Evolutionary conservation across 2,113 vertebrate genomes (phyloP), one percentile per base, ranked within the genome.

Genomic region (Rhodinocichla rosea): DNA sequence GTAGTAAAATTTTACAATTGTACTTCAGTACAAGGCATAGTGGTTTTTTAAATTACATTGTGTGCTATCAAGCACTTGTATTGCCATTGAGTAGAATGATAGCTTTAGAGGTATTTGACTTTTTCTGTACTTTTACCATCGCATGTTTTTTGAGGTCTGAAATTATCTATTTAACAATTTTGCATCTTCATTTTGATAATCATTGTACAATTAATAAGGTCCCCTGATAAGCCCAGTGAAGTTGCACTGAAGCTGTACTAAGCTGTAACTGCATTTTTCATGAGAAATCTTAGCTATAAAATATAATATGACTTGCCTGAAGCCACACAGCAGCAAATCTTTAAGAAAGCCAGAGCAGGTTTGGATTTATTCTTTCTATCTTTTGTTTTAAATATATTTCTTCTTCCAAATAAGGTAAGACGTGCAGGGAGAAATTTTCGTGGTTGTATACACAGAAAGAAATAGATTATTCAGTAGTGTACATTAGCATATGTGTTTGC

Each of bases 401-500:
- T 95, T 93, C 39, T 56, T 81, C 68, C 40, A 67, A 87, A 83
- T 79, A 70, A 67, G 27, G 63, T 62, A 87, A 44, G 87, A 81
- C 35, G 21, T 11, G 26, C 16, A 71, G 49, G 32, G 60, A 68
- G 80, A 87, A 95, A 94, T 92, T 56, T 60, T 50, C 13, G 5
- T 13, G 30, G 35, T 56, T 91, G 56, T 68, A 57, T 37, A 79
- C 9, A 44, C 57, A 64, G 77, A 63, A 90, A 90, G 16, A 90
- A 92, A 74, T 20, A 35, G 37, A 42, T 89, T 57, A 64, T 50
- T 42, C 64, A 82, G 35, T 13, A 40, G 64, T 53, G 32, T 70
- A 68, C n/a, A 84, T 94, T 87, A 94, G 91, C 88, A 90, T 93
- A 56, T 70, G 60, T 71, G 93, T 90, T 88, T 94, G 76, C 68